Evolutionary conservation across 1,140 invertebrate species (phyloP), one percentile per base, ranked within the genome.

Genomic region (Arion vulgaris): DNA sequence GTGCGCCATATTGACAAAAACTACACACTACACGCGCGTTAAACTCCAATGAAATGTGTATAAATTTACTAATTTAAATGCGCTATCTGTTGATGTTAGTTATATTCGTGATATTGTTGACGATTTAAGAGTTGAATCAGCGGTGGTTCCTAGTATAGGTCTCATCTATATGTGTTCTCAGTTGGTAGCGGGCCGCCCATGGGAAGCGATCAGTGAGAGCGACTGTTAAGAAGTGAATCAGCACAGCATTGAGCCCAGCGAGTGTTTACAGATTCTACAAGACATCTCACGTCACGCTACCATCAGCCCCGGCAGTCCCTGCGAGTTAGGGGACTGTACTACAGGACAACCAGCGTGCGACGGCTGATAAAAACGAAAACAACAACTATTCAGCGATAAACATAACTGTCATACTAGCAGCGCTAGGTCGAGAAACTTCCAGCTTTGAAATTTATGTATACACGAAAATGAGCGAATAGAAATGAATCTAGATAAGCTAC

Each of bases 341-440:
- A 32, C 32, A 66, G 62, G 17, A 66, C 62, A 66, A 66, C 62
- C 62, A 66, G 62, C 62, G 28, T 28, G 62, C 62, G 62, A 34
- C 28, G 28, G 62, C 17, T 66, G 62, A 66, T 66, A 66, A 66
- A 66, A 66, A 66, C 62, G n/a, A 28, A n/a, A 66, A 32, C 62
- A 66, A 66, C 62, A 66, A 66, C 62, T 66, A 13, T 66, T 66
- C 62, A 66, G n/a, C 32, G 62, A 66, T 66, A 66, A 66, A 66
- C 62, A 66, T n/a, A 28, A 7, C 28, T 32, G 62, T 66, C 62
- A 66, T 15, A 32, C 28, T 23, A 28, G 28, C 62, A 23, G 19
- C 62, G 62, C n/a, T 32, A 32, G 5, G 9, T 7, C n/a, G 28
- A 17, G 32, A 28, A 2, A 1, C 62, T 32, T 13, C 62, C 2